Conservation (phyloP, 2,797 vertebrate genomes). For the Potorous gilbertii region DNA sequence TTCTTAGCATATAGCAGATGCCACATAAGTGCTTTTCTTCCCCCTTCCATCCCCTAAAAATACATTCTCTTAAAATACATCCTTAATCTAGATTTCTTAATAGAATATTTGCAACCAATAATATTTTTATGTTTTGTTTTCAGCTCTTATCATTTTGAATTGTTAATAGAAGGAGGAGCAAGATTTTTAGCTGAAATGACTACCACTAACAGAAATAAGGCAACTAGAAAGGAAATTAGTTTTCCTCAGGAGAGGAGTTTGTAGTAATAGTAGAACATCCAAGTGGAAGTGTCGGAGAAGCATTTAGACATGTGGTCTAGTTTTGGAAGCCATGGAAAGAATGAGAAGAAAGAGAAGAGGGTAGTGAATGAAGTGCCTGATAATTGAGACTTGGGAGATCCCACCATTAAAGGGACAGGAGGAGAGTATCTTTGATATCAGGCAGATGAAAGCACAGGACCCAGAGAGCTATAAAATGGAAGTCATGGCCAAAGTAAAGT, state of each 20-base stretch:
- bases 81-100: not conserved
- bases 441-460: not conserved
- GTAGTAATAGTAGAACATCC: not conserved
- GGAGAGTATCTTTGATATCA: not conserved
- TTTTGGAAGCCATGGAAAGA: not conserved
- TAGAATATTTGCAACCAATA: not conserved
- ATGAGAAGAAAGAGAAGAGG: not conserved
- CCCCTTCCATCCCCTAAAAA: not conserved
- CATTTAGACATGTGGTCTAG: not conserved
- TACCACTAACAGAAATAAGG: not conserved
- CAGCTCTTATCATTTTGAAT: not conserved
- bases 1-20: not conserved
- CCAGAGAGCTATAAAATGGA: not conserved
- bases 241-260: not conserved
- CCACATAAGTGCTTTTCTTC: not conserved
- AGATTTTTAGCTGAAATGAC: not conserved
- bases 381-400: not conserved
- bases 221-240: not conserved
- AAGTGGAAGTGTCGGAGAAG: not conserved
- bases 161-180: not conserved
- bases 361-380: not conserved
- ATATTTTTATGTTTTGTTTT: not conserved
- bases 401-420: not conserved
- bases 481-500: not conserved
- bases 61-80: not conserved